These are phyloP conservation scores for Tricholauxania praeusta DNA, from an alignment of 2,888 invertebrate genomes.

Conservation along the genomic window DNA sequence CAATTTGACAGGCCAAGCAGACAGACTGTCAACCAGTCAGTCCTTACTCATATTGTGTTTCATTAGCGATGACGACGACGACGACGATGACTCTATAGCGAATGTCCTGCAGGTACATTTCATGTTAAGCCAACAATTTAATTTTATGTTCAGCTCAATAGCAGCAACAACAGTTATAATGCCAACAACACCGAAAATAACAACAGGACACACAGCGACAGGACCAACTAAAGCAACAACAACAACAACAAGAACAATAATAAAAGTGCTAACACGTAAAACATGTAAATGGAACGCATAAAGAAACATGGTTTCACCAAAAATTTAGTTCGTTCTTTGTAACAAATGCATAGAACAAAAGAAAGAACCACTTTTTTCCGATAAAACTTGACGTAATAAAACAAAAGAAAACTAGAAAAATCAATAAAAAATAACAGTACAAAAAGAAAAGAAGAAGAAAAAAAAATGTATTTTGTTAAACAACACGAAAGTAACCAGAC, in stretches of 20 bases:
- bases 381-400: background rate
- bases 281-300: conserved; percentile 33
- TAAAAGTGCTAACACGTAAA: conserved; percentile 6
- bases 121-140: conserved; percentile 25
- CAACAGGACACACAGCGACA: conserved; percentile 5
- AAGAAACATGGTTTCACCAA: conserved; percentile 25
- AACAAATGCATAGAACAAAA: background rate
- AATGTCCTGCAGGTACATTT: conserved; percentile 22
- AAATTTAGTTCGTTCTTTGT: background rate
- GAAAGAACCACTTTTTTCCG: background rate
- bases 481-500: too few relatives aligned
- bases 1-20: background rate
- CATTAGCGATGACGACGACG: background rate
- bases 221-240: conserved; percentile 30
- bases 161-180: conserved; percentile 13
- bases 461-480: too few relatives aligned
- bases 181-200: background rate
- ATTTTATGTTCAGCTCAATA: conserved; percentile 22
- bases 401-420: background rate
- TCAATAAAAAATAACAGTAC: background rate
- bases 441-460: background rate
- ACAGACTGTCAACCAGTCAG: background rate
- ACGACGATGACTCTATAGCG: background rate
- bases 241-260: conserved; percentile 28
- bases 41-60: background rate